Conservation (phyloP, 2,888 invertebrate genomes). For the Cyclophora punctaria region DNA sequence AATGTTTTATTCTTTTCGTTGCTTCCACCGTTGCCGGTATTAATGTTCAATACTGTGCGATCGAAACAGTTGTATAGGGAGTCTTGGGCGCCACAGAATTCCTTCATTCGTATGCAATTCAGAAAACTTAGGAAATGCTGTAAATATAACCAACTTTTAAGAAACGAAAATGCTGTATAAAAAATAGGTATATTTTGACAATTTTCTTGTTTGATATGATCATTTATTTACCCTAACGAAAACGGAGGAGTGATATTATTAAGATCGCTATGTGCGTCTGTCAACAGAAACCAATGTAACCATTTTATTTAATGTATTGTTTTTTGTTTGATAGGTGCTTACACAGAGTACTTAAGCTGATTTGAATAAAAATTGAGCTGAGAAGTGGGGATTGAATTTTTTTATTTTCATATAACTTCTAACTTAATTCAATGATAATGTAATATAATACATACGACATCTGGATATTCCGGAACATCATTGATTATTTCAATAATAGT, state of each 20-base stretch:
- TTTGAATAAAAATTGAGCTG: neutral
- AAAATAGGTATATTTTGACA: no score
- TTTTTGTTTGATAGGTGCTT: no score
- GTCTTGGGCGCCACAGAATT: constrained; percentile 88
- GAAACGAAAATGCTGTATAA: no score
- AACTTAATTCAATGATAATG: neutral
- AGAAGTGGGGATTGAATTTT: neutral
- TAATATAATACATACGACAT: constrained; percentile 82
- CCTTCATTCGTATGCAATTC: constrained; percentile 90
- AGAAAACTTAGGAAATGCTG: constrained; percentile 94
- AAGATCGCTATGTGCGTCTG: no score
- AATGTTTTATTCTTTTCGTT: constrained; percentile 78
- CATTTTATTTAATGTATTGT: no score
- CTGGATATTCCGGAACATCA: constrained; percentile 86
- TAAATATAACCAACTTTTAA: constrained; percentile 29
- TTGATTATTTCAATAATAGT: constrained; percentile 82
- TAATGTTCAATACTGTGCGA: constrained; percentile 65
- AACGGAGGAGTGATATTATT: no score
- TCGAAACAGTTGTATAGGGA: constrained; percentile 90
- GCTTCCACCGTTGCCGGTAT: constrained; percentile 46
- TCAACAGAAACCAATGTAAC: no score
- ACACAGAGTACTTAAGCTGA: neutral
- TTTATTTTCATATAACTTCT: neutral
- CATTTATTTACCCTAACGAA: no score
- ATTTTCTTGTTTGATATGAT: no score